A percentile compares a stretch with the other conserved stretches of the same genome.
These are phyloP conservation scores for Zaprionus camerounensis DNA, from an alignment of 1,140 invertebrate genomes.

Conservation along the genomic window DNA sequence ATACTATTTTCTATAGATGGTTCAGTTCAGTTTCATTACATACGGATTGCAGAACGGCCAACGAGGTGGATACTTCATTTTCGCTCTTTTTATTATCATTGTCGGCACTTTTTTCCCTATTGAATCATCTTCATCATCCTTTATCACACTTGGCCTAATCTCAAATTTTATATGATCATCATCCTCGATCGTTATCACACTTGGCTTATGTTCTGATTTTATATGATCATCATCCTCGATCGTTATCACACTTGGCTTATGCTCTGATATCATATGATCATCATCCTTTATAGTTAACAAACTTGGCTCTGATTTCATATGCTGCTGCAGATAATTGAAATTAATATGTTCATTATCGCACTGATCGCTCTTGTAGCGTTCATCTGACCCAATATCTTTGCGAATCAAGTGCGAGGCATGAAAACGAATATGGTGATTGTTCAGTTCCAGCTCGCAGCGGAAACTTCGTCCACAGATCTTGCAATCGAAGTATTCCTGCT, in stretches of 20 bases:
- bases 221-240: neutral
- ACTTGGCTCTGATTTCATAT: conserved; percentile 11
- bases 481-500: conserved; percentile 13
- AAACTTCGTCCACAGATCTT: conserved; percentile 49
- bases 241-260: neutral
- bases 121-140: too few relatives aligned
- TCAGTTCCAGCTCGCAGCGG: conserved; percentile 34
- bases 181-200: too few relatives aligned
- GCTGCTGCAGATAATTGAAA: conserved; percentile 7
- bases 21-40: conserved; percentile 7
- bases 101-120: too few relatives aligned
- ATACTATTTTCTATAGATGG: neutral
- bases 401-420: conserved; percentile 24
- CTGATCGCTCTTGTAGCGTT: conserved; percentile 16
- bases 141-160: neutral
- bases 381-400: neutral
- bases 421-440: conserved; percentile 32
- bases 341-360: conserved; percentile 34
- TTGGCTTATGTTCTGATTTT: too few relatives aligned
- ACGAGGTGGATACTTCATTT: conserved; percentile 46
- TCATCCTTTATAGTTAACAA: too few relatives aligned
- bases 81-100: neutral
- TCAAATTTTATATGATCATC: neutral
- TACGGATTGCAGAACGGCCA: conserved; percentile 52
- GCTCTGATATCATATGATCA: too few relatives aligned